Evolutionary conservation across 2,888 invertebrate genomes (phyloP), one percentile per base, ranked within the genome.

Genomic region (Lasioglossum calceatum): DNA sequence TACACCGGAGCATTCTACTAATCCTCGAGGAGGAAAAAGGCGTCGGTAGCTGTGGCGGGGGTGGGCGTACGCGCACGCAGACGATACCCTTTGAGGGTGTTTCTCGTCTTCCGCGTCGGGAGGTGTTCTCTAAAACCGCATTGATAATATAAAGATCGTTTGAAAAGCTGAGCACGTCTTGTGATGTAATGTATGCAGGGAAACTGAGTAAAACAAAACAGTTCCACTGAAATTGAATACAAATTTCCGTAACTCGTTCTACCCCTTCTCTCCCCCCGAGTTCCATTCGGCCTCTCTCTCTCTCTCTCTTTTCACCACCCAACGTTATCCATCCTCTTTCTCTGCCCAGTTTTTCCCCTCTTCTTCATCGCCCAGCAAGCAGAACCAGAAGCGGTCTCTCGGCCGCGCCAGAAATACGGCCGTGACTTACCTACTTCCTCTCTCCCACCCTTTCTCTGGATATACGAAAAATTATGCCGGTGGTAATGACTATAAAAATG

Each of bases 211-310:
- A 92, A 93, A 92, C 92, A 92, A 93, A 93, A 92, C 92, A 92
- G 90, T 90, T 82, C 76, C 85, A 90, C 91, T 87, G 91, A 93
- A 93, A 93, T 93, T 92, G 92, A 93, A 93, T 93, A 93, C 92
- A 93, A 93, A 93, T 93, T 93, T 91, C 86, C 81, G n/a, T 36
- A 76, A 64, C 77, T 82, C 81, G 44, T 39, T 58, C 85, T 81
- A 61, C 23, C 2, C 54, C 50, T 19, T 50, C 23, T 23, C 23
- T 23, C 23, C 7, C 72, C 12, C 39, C 32, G 58, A 39, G 74
- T 77, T 67, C 61, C 42, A 39, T 71, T 77, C 81, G 74, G 64
- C 32, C 23, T 42, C 61, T 7, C 27, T 32, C 36, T 70, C 36
- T 47, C 74, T 12, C 27, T 27, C 61, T 61, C 61, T 10, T 16